These are phyloP conservation scores for Poeciliopsis turrubarensis DNA, from an alignment of 2,113 vertebrate species.

Conservation along the genomic window DNA sequence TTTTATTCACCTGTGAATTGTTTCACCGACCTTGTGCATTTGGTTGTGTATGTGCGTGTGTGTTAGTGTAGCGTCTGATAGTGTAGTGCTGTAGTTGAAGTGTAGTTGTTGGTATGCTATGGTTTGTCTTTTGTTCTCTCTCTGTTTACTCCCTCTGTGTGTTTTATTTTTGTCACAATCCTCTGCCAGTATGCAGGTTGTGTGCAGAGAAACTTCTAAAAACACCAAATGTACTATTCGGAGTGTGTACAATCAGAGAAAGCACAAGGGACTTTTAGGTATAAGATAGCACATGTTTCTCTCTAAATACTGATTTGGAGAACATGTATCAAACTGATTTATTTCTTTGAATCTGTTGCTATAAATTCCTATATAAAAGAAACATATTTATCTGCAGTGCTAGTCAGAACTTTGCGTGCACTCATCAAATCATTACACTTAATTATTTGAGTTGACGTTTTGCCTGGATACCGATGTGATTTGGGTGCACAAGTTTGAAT, in stretches of 20 bases:
- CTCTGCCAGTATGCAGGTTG: constrained; percentile 37
- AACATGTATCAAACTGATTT: constrained; percentile 13
- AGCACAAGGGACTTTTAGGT: constrained; percentile 78
- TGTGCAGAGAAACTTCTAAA: constrained; percentile 40
- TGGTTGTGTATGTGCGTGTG: constrained; percentile 57
- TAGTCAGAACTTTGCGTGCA: not conserved
- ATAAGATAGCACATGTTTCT: constrained; percentile 56
- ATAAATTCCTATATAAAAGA: constrained; percentile 9
- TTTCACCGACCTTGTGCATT: constrained; percentile 63
- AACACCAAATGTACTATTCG: constrained; percentile 69
- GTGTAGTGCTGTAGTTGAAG: constrained; percentile 69
- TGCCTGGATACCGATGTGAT: not conserved
- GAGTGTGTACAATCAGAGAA: constrained; percentile 74
- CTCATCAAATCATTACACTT: not conserved
- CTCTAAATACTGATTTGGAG: constrained; percentile 34
- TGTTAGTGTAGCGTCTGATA: constrained; percentile 28
- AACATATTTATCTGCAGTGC: constrained; percentile 3
- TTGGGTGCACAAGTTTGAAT: not conserved
- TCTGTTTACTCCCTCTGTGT: constrained; percentile 39
- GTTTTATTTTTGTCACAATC: constrained; percentile 28
- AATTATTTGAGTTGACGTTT: not conserved
- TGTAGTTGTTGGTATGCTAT: constrained; percentile 67
- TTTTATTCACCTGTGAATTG: constrained; percentile 72
- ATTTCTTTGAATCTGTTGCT: constrained; percentile 35
- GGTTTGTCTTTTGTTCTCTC: constrained; percentile 60